Percentiles rank a stretch among this genome's conserved stretches.
phyloP scores from a whole-genome alignment of 2,888 invertebrate genomes.

The Eristalis tenax region DNA sequence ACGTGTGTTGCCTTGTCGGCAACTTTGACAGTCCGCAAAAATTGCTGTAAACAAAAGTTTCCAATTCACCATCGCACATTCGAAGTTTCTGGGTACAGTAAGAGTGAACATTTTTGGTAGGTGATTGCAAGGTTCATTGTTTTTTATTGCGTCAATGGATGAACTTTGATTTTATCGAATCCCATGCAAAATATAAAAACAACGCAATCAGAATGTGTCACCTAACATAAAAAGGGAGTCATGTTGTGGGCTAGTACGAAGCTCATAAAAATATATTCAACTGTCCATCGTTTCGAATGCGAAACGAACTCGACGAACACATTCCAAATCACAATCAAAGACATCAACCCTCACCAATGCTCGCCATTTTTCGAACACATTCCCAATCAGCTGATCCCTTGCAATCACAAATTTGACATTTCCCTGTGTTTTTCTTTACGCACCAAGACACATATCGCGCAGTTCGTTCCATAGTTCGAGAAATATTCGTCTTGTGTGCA shows the following conservation, averaged over 20 bases:
- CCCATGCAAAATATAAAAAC: too few species aligned
- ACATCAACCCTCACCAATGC: not conserved
- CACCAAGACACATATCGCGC: conserved; percentile 23
- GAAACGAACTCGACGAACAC: not conserved
- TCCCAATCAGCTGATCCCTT: conserved; percentile 44
- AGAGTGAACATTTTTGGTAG: not conserved
- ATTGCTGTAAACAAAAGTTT: conserved; percentile 53
- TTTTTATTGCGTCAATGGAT: not conserved
- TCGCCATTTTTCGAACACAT: not conserved
- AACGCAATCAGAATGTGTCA: too few species aligned
- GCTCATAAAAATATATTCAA: too few species aligned
- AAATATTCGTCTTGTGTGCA: conserved; percentile 5
- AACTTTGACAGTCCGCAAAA: conserved; percentile 41
- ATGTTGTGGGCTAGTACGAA: too few species aligned
- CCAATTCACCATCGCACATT: not conserved
- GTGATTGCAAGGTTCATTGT: too few species aligned
- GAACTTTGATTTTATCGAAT: not conserved
- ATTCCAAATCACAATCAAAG: not conserved
- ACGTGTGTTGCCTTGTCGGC: conserved; percentile 62
- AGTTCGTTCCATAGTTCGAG: conserved; percentile 30
- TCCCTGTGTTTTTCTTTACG: conserved; percentile 34
- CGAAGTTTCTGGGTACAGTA: conserved; percentile 34
- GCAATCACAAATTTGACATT: conserved; percentile 26
- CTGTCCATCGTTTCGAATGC: not conserved
- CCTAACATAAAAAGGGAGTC: too few species aligned